phyloP scores from a whole-genome alignment of 2,797 vertebrate species.

The Tachyglossus aculeatus region DNA sequence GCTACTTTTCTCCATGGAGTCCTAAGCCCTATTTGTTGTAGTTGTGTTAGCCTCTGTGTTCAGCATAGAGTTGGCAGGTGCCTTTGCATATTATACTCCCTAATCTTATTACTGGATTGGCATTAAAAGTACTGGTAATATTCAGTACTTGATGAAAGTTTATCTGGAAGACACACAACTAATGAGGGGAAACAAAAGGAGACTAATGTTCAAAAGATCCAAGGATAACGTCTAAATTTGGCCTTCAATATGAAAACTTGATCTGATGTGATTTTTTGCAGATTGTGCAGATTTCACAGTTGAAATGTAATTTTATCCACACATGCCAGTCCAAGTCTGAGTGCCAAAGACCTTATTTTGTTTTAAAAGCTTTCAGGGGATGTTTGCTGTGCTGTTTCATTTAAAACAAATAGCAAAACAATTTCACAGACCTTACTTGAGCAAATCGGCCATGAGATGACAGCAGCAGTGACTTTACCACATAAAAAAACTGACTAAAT shows the following conservation, averaged over 20 bases:
- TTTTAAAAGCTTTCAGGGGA: constrained; percentile 14
- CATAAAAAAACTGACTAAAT: too few species aligned
- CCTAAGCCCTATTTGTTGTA: background rate
- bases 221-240: constrained; percentile 9
- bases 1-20: background rate
- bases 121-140: rapidly evolving
- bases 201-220: background rate
- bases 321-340: constrained; percentile 4
- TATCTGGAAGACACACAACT: background rate
- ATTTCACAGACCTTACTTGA: too few species aligned
- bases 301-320: background rate
- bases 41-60: background rate
- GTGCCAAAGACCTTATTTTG: background rate
- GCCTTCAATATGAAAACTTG: background rate
- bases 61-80: rapidly evolving
- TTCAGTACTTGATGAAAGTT: rapidly evolving
- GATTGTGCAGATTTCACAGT: constrained; percentile 19
- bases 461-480: too few species aligned
- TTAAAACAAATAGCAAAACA: background rate
- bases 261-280: background rate
- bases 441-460: too few species aligned
- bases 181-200: constrained; percentile 1
- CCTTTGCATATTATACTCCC: background rate
- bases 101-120: background rate
- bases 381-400: background rate